These are phyloP conservation scores for Amia ocellicauda DNA, from an alignment of 2,113 vertebrate species.

Conservation along the genomic window DNA sequence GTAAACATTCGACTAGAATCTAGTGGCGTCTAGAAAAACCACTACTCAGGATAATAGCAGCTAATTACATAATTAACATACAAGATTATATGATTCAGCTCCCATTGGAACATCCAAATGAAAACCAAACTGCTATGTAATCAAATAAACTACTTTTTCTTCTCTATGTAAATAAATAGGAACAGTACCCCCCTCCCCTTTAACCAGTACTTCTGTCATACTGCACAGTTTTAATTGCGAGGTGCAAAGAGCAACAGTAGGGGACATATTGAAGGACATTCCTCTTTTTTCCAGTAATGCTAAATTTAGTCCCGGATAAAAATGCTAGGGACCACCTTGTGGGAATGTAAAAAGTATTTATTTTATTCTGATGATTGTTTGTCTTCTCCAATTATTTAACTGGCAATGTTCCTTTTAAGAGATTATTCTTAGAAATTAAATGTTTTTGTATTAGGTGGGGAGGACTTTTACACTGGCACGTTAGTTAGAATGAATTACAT, in stretches of 20 bases:
- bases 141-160: slow-evolving; percentile 2
- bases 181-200: no score
- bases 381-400: no score
- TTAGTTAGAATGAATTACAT: not conserved
- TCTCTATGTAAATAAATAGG: no score
- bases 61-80: slow-evolving; percentile 9
- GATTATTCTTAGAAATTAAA: not conserved
- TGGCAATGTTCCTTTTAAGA: not conserved
- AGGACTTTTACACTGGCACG: no score
- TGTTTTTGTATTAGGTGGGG: no score
- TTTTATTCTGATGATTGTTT: no score
- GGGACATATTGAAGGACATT: not conserved
- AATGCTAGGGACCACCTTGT: not conserved
- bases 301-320: not conserved
- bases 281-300: not conserved
- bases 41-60: not conserved
- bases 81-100: not conserved
- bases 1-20: slow-evolving; percentile 5
- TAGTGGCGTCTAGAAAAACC: slow-evolving; percentile 2
- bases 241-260: not conserved
- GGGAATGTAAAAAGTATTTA: not conserved
- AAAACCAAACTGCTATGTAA: not conserved
- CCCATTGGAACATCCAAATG: not conserved
- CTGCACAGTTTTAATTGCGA: not conserved
- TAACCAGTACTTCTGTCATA: not conserved